Evolutionary conservation across 2,888 invertebrate species (phyloP).

Genomic region (Acronicta leporina): DNA sequence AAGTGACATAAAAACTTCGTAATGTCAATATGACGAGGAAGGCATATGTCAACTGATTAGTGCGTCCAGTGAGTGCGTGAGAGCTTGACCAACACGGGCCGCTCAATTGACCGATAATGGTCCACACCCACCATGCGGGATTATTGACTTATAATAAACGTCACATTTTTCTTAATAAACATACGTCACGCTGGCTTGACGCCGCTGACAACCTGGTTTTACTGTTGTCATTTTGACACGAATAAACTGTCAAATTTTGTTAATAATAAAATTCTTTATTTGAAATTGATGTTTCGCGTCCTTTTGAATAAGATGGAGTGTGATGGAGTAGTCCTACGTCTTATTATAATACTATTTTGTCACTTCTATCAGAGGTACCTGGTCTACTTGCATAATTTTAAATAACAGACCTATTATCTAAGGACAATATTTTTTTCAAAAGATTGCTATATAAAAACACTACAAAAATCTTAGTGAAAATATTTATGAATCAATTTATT

Average conservation of each 20-base stretch:
- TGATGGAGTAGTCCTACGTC: no score
- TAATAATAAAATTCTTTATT: not conserved
- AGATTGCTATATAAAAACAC: no score
- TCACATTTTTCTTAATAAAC: constrained; percentile 87
- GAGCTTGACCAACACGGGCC: constrained; percentile 66
- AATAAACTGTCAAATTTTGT: not conserved
- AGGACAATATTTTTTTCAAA: no score
- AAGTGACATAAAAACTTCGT: constrained; percentile 73
- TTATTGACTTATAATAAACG: constrained; percentile 87
- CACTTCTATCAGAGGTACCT: no score
- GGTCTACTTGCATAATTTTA: no score
- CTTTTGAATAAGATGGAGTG: no score
- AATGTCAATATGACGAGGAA: constrained; percentile 72
- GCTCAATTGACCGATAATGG: constrained; percentile 82
- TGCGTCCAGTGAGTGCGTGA: constrained; percentile 62
- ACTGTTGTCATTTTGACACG: constrained; percentile 26
- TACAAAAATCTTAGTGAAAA: no score
- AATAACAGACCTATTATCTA: no score
- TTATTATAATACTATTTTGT: no score
- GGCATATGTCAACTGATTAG: constrained; percentile 74
- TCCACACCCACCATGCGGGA: constrained; percentile 80
- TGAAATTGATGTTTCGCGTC: no score
- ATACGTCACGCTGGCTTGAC: constrained; percentile 62
- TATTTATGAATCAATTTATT: no score
- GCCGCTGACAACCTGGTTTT: constrained; percentile 34